phyloP scores from a whole-genome alignment of 2,113 vertebrate genomes.

The Silurus meridionalis region DNA sequence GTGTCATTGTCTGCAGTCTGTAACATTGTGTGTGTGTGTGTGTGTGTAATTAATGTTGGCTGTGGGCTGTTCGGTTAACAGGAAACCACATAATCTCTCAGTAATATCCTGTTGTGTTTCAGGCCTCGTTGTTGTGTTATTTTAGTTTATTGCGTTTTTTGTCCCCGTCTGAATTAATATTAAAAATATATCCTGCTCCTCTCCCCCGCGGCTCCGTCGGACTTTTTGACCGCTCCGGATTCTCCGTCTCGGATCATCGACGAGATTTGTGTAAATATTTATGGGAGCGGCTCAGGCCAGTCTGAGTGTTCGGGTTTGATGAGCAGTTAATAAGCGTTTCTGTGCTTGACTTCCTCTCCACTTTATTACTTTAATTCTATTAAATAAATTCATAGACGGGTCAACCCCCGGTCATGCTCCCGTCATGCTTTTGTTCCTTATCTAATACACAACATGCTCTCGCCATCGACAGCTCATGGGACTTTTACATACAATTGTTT shows the following conservation, averaged over 20 bases:
- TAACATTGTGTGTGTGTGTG: not conserved
- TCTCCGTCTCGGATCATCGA: conserved; percentile 79
- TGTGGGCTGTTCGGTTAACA: conserved; percentile 70
- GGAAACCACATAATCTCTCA: conserved; percentile 93
- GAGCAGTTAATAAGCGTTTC: conserved; percentile 8
- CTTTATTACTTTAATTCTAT: conserved; percentile 30
- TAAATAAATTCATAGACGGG: conserved; percentile 8
- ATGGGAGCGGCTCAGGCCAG: conserved; percentile 6
- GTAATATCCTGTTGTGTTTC: conserved; percentile 99
- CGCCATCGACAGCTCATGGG: not conserved
- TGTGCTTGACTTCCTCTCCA: conserved; percentile 29
- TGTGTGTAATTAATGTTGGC: conserved; percentile 64
- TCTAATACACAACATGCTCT: not conserved
- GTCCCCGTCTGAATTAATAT: conserved; percentile 85
- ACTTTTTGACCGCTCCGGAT: conserved; percentile 79
- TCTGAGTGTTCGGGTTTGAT: not conserved
- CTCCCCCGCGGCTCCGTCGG: conserved; percentile 79
- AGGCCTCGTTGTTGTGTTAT: conserved; percentile 86
- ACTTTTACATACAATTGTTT: conserved; percentile 1
- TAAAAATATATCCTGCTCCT: conserved; percentile 88
- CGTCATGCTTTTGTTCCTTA: not conserved
- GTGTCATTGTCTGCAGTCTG: conserved; percentile 55
- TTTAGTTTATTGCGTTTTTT: conserved; percentile 94
- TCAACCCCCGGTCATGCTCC: not conserved
- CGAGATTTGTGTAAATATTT: conserved; percentile 63